Evolutionary conservation across 2,888 invertebrate species (phyloP), one percentile per base, ranked within the genome.

Genomic region (Acrocyrtus sp.): DNA sequence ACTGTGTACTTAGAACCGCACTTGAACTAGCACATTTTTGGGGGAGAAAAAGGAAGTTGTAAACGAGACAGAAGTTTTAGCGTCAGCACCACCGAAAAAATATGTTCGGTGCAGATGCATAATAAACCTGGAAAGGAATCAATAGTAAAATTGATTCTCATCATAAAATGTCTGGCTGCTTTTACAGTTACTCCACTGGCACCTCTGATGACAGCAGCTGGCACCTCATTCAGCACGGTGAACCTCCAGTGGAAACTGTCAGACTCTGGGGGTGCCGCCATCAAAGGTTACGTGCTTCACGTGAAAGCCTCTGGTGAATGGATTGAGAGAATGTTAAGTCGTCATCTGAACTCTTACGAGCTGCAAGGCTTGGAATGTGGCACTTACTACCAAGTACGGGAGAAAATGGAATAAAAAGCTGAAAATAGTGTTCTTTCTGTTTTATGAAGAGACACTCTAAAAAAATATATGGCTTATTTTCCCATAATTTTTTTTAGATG

Each of bases 241-340:
- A 84, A 90, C 50, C 86, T 92, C 79, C 90, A 91, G 79, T 92
- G 92, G 92, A 91, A 91, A 83, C 85, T 90, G n/a, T 89, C 89
- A 15, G 88, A 88, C 76, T 89, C 87, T 76, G 91, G 91, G 8
- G 90, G 90, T 57, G 90, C 91, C 6, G 88, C 90, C 0, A 86
- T 91, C 56, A 88, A 88, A 15, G 90, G 90, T 4, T 91, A 89
- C 82, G 89, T 89, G 0, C 84, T 91, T 26, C 90, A 89, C 83
- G 90, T 90, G 83, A 87, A 89, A 29, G 88, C 89, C 48, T 86
- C 88, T 27, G 90, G 89, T 1, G 90, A 89, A 82, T 85, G 89
- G 74, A 89, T 90, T 74, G 91, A 91, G 83, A 84, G 89, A 80
- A 86, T 87, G 77, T 84, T 91, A 27, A 88, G 89, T 0, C 86